Base-by-base conservation (phyloP, 1,140 invertebrate genomes). In the Sesamia nonagrioides region DNA sequence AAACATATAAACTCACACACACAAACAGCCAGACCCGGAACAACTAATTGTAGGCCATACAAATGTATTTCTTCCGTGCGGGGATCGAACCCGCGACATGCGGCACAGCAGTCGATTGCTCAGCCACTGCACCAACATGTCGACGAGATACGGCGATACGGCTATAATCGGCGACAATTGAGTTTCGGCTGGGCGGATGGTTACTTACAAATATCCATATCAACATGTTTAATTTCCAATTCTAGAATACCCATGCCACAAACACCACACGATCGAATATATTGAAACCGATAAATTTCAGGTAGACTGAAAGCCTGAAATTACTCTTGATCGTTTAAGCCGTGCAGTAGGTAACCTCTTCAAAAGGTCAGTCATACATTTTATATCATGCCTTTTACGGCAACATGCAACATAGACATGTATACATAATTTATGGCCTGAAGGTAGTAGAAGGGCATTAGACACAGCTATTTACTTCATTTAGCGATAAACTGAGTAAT, bases 291-390 rank as follows among this genome's bases (percentile, higher is more conserved):
- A 50, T 37, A 63, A 63, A 37, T 63, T 37, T 63, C 60, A 63
- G 60, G 42, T 35, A 42, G 4, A 63, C 11, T 21, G 35, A 18
- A 18, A 40, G 35, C 37, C 37, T 42, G 9, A 42, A 63, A 63
- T 63, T 42, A 63, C 37, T 63, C 17, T 37, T 2, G 17, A 63
- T 37, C 17, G n/a, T 27, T 35, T 4, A n/a, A 61, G 7, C 17
- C 40, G 17, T 52, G 42, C 42, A 69, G 60, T 18, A 8, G 0
- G 7, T 60, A 60, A 15, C 40, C 35, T 63, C 60, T 40, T 63
- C 60, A 42, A 63, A 63, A 63, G 60, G 60, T 63, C 60, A 18
- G 5, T 8, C 60, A 42, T 63, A 63, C 60, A 63, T 63, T 63
- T 42, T 42, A 9, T 63, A 63, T 63, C 11, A 6, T 61, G 35